A percentile compares a stretch with the other conserved stretches of the same genome.
These are phyloP conservation scores for Perca schrenkii DNA, from an alignment of 2,113 vertebrate genomes.

Conservation along the genomic window DNA sequence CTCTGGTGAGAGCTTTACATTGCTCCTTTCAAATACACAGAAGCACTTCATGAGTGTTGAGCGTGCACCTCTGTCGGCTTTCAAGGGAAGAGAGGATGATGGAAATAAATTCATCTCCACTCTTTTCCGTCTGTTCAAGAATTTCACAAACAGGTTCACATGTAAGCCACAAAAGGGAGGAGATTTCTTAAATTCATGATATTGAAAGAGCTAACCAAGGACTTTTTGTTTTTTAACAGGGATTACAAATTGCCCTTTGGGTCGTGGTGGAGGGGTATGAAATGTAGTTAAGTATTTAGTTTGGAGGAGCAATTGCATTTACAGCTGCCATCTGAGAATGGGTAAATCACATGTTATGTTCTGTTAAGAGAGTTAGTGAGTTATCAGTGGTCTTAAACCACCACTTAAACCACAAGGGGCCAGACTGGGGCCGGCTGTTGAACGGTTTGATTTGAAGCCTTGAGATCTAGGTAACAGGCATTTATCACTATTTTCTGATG, in stretches of 20 bases:
- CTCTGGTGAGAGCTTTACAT: conserved; percentile 74
- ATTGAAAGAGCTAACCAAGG: conserved; percentile 3
- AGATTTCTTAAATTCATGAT: conserved; percentile 9
- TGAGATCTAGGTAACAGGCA: no score
- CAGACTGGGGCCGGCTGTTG: not conserved
- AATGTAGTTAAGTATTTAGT: not conserved
- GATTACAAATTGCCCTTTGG: conserved; percentile 7
- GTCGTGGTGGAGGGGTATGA: not conserved
- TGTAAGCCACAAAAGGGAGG: conserved; percentile 25
- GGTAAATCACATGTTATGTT: not conserved
- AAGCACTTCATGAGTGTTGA: conserved; percentile 49
- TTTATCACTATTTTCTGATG: no score
- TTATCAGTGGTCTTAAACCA: not conserved
- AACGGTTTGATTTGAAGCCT: no score
- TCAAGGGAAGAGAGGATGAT: conserved; percentile 32
- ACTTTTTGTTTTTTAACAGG: not conserved
- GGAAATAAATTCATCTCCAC: conserved; percentile 48
- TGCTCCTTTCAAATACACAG: conserved; percentile 62
- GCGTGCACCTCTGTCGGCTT: conserved; percentile 46
- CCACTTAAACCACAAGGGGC: not conserved
- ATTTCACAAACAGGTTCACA: conserved; percentile 41
- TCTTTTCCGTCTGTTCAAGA: conserved; percentile 36
- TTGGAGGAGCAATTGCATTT: not conserved
- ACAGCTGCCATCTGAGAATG: not conserved
- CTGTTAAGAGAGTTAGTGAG: not conserved